These are phyloP conservation scores for Oryzias curvinotus DNA, from an alignment of 2,113 vertebrate species.

Conservation along the genomic window DNA sequence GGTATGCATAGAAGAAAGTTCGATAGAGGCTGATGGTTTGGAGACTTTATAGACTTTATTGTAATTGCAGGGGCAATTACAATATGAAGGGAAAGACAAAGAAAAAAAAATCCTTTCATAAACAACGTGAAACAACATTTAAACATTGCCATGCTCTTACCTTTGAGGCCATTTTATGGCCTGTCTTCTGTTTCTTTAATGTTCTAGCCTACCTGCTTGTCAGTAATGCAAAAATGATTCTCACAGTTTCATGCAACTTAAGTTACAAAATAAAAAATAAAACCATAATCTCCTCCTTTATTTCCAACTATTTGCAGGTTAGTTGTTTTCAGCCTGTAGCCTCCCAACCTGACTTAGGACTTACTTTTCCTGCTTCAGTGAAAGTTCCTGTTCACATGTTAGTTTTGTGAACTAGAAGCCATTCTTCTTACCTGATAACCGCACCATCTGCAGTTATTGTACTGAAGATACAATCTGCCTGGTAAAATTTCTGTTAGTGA, in stretches of 20 bases:
- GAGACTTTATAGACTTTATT: too few relatives aligned
- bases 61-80: too few relatives aligned
- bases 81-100: too few relatives aligned
- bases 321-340: background rate
- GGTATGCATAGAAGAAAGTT: too few relatives aligned
- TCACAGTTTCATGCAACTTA: background rate
- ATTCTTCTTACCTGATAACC: conserved; percentile 25
- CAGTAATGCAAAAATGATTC: background rate
- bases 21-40: too few relatives aligned
- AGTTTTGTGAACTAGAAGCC: background rate
- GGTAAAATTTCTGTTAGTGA: background rate
- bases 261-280: background rate
- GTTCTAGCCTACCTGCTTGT: too few relatives aligned
- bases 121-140: too few relatives aligned
- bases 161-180: too few relatives aligned
- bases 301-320: background rate
- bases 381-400: conserved; percentile 3
- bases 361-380: background rate
- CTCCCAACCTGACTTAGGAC: background rate
- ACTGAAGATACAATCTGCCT: background rate
- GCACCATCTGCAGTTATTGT: background rate
- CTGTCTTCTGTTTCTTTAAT: background rate
- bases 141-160: too few relatives aligned
- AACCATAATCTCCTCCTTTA: background rate
- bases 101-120: too few relatives aligned